These are phyloP conservation scores for Drosophila rhopaloa DNA, from an alignment of 1,140 invertebrate genomes.

Conservation along the genomic window DNA sequence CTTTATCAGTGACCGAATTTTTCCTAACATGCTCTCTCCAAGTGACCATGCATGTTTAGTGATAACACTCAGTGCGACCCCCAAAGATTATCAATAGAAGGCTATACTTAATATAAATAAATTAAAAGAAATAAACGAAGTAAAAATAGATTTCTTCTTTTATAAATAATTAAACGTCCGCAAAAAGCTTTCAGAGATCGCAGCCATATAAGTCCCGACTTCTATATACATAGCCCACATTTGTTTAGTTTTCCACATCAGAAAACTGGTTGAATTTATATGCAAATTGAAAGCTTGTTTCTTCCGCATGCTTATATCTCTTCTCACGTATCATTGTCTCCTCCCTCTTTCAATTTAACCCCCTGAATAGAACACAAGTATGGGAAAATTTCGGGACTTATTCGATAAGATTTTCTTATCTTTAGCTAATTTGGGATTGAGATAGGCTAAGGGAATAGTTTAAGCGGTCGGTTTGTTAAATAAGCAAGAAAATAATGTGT, in stretches of 20 bases:
- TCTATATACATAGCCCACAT: conserved; percentile 1
- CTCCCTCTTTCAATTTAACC: conserved; percentile 20
- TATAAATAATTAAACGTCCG: not conserved
- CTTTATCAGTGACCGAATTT: not conserved
- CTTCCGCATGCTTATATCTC: conserved; percentile 46
- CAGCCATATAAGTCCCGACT: not conserved
- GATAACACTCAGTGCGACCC: conserved; percentile 16
- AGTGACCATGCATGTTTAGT: not conserved
- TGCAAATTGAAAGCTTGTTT: conserved; percentile 41
- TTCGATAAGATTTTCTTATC: not conserved
- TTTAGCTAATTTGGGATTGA: too few species aligned
- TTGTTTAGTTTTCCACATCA: conserved; percentile 1
- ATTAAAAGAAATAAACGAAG: not conserved
- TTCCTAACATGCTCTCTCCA: conserved; percentile 8
- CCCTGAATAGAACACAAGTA: not conserved
- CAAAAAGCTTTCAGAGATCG: not conserved
- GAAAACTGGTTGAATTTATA: conserved; percentile 30
- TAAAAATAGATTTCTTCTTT: conserved; percentile 14
- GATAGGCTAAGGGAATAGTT: too few species aligned
- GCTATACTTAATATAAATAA: not conserved
- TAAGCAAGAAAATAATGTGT: too few species aligned
- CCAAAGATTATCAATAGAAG: conserved; percentile 1
- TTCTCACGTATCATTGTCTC: conserved; percentile 12
- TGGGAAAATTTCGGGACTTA: not conserved
- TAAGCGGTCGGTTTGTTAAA: too few species aligned